phyloP scores from a whole-genome alignment of 2,113 vertebrate genomes.

The Cyprinodon tularosa region DNA sequence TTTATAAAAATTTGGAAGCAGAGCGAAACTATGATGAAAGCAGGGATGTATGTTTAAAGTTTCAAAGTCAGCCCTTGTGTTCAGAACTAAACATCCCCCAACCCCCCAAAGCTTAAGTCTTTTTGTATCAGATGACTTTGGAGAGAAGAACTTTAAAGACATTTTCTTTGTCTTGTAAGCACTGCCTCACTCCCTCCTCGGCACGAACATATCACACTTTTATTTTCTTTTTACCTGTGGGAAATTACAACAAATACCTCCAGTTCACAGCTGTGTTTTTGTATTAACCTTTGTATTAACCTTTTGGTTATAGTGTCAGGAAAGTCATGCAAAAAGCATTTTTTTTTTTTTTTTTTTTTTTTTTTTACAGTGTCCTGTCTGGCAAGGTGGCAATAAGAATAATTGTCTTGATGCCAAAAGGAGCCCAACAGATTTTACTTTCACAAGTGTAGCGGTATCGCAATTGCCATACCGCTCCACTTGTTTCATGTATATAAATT shows the following conservation, averaged over 20 bases:
- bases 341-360: too few species aligned
- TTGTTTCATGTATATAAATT: too few species aligned
- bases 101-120: not conserved
- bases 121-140: not conserved
- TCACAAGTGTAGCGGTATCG: too few species aligned
- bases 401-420: too few species aligned
- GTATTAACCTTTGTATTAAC: not conserved
- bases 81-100: not conserved
- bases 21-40: slow-evolving; percentile 39
- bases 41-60: slow-evolving; percentile 22
- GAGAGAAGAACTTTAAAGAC: not conserved
- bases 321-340: not conserved
- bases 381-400: too few species aligned
- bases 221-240: not conserved
- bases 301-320: not conserved
- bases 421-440: too few species aligned
- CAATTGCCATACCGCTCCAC: too few species aligned
- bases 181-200: not conserved
- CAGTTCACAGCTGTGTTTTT: not conserved
- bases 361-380: too few species aligned
- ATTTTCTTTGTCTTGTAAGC: not conserved
- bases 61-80: slow-evolving; percentile 3
- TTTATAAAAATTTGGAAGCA: slow-evolving; percentile 45
- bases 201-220: not conserved
- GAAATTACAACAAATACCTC: not conserved